A percentile compares a stretch with the other conserved stretches of the same genome.
Evolutionary conservation across 1,140 invertebrate genomes (phyloP).

Genomic region (Hestina assimilis): DNA sequence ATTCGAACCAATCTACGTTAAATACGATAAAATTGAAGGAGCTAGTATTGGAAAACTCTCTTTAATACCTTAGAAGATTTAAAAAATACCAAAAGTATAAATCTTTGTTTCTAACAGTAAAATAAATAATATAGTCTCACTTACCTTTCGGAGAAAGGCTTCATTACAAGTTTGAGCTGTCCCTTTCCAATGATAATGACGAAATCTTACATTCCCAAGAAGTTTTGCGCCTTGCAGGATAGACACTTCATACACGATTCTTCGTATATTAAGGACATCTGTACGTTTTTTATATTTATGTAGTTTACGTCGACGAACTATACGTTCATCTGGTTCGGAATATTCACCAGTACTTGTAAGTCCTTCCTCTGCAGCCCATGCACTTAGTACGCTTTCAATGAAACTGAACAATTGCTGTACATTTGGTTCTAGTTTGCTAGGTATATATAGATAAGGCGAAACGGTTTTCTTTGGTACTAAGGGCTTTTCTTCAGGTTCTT

Average conservation of each 20-base stretch:
- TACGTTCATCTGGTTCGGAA: slow-evolving; percentile 81
- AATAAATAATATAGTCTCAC: too few relatives aligned
- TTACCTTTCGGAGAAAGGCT: slow-evolving; percentile 86
- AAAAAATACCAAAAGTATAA: too few relatives aligned
- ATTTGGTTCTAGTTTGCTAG: slow-evolving; percentile 82
- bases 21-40: too few relatives aligned
- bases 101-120: too few relatives aligned
- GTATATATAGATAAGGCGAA: slow-evolving; percentile 75
- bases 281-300: slow-evolving; percentile 82
- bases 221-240: slow-evolving; percentile 81
- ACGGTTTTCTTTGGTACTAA: slow-evolving; percentile 66
- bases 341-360: slow-evolving; percentile 83
- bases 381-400: slow-evolving; percentile 84
- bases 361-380: slow-evolving; percentile 84
- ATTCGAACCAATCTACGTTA: too few relatives aligned
- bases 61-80: too few relatives aligned
- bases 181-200: slow-evolving; percentile 86
- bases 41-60: too few relatives aligned
- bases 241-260: slow-evolving; percentile 83
- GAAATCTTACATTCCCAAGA: slow-evolving; percentile 82
- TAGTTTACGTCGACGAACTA: slow-evolving; percentile 80
- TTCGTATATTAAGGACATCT: slow-evolving; percentile 81
- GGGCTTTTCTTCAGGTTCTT: slow-evolving; percentile 59
- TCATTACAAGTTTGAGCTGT: slow-evolving; percentile 86
- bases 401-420: slow-evolving; percentile 88